Evolutionary conservation across 2,113 vertebrate species (phyloP).

Genomic region (Cryptomyrus ogoouensis): DNA sequence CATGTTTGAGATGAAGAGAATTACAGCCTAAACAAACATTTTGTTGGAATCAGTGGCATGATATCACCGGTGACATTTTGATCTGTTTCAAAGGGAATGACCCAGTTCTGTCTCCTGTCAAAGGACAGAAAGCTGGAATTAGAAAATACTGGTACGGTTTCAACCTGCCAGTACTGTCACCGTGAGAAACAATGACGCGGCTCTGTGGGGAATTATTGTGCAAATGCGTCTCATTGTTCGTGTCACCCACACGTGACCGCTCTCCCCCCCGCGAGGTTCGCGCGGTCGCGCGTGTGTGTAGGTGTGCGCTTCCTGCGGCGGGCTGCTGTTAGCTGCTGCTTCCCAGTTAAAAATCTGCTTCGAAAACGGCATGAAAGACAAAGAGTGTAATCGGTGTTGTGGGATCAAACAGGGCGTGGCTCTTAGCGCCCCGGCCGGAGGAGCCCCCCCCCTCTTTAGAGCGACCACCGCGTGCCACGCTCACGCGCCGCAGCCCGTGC

Average conservation of each 20-base stretch:
- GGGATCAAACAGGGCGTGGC: background rate
- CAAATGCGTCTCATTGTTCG: background rate
- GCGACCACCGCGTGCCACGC: background rate
- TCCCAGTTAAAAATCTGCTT: background rate
- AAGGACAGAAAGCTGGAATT: background rate
- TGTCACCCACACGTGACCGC: constrained; percentile 4
- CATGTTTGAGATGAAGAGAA: background rate
- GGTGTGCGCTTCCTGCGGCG: background rate
- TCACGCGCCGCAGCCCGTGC: background rate
- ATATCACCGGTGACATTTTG: background rate
- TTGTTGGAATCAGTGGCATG: background rate
- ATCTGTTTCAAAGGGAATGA: background rate
- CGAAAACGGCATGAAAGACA: background rate
- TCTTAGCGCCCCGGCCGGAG: background rate
- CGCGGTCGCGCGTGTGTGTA: background rate
- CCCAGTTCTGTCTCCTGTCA: background rate
- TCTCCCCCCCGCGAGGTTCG: background rate
- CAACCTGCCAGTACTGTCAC: background rate
- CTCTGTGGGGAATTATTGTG: constrained; percentile 1
- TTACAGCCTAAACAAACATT: background rate
- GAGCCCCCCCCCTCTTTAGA: background rate
- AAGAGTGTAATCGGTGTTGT: background rate
- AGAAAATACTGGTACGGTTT: background rate
- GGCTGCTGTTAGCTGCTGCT: background rate
- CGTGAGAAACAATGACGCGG: background rate